Percentiles rank a stretch among this genome's conserved stretches.
Conservation (phyloP, 2,888 invertebrate species). For the Escarpia spicata region DNA sequence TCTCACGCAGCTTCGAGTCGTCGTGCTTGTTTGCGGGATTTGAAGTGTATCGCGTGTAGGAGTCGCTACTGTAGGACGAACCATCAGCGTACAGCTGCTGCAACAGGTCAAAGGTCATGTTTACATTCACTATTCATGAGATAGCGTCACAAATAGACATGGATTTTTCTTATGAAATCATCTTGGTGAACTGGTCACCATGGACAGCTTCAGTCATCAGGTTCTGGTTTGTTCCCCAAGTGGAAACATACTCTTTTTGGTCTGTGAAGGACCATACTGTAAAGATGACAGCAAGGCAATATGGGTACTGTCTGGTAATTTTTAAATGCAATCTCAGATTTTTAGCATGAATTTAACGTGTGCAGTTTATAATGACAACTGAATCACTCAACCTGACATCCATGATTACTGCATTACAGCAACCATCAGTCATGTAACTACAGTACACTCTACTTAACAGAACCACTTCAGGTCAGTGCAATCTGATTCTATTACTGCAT, state of each 20-base stretch:
- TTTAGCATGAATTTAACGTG: neutral
- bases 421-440: no score
- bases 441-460: neutral
- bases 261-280: neutral
- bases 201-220: neutral
- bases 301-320: neutral
- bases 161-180: no score
- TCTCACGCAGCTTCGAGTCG: constrained; percentile 63
- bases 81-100: constrained; percentile 65
- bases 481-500: neutral
- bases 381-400: neutral
- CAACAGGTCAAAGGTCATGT: neutral
- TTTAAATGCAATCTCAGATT: neutral
- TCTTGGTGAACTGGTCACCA: no score
- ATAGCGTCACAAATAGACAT: no score
- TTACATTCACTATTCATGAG: no score
- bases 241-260: neutral
- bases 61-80: constrained; percentile 72
- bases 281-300: neutral
- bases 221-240: neutral
- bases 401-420: neutral
- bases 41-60: constrained; percentile 61
- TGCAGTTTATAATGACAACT: neutral
- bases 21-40: constrained; percentile 62
- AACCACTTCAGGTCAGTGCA: no score